A percentile compares a stretch with the other conserved stretches of the same genome.
Conservation (phyloP, 2,113 vertebrate genomes). For the Esox niger region DNA sequence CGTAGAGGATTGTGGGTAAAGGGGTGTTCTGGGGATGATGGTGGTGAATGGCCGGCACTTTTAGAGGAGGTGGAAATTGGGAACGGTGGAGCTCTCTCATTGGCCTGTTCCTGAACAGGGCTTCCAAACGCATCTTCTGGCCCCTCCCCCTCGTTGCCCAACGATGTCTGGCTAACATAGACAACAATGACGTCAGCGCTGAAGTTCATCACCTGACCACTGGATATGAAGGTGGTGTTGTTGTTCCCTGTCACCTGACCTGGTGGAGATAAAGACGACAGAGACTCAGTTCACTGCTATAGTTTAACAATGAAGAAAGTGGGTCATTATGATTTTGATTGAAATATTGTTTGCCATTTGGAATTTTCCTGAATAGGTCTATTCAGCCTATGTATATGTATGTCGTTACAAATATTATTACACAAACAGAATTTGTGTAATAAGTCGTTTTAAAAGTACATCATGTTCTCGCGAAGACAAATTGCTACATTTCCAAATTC, state of each 20-base stretch:
- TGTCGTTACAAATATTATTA: no score
- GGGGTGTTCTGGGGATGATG: constrained; percentile 49
- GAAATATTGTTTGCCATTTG: no score
- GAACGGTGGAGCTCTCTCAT: constrained; percentile 68
- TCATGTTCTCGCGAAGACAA: no score
- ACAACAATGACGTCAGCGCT: constrained; percentile 94
- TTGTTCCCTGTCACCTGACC: constrained; percentile 92
- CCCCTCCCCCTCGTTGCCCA: constrained; percentile 63
- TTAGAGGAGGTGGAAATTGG: constrained; percentile 62
- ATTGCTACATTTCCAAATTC: no score
- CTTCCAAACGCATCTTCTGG: constrained; percentile 75
- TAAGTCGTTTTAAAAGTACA: no score
- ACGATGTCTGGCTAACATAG: constrained; percentile 88
- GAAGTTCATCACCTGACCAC: constrained; percentile 98
- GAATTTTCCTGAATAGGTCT: no score
- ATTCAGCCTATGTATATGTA: no score
- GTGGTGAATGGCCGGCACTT: constrained; percentile 58
- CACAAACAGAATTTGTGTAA: no score
- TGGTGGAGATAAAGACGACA: constrained; percentile 41
- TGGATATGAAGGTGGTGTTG: constrained; percentile 97
- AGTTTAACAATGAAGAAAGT: no score
- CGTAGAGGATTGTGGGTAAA: constrained; percentile 26
- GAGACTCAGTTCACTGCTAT: no score
- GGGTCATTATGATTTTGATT: no score
- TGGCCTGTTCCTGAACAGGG: constrained; percentile 87